Base-by-base conservation (phyloP, 1,140 invertebrate species). In the Monochamus saltuarius region DNA sequence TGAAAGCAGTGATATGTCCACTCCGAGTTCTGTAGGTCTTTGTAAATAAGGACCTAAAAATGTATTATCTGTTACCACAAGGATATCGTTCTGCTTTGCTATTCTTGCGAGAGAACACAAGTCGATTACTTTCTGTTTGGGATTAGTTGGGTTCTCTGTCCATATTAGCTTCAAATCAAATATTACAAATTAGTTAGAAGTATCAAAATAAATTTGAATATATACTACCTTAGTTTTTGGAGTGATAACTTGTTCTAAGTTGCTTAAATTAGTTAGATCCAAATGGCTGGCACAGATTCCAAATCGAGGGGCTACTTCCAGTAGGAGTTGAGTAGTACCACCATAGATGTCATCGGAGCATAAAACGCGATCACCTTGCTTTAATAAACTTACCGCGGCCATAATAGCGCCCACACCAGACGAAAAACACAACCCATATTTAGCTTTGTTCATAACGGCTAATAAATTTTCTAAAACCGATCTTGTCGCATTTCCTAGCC, bases 91-190 rank as follows among this genome's bases (percentile, higher is more conserved):
- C 64, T 80, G 61, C 63, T 75, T 75, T 67, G 75, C 81, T 34
- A 88, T 67, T 61, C 88, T 81, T 1, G 84, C 75, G 17, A 97
- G 80, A 3, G 84, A 87, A 64, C 85, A 82, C 59, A 99, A 94
- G 75, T 99, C 96, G 19, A 89, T 84, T 11, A 99, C 77, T 81
- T 96, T 96, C 67, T 99, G 75, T 0, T 91, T 81, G 0, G 97
- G 98, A 83, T 99, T 99, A 11, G 97, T 97, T 1, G 97, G 97
- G 0, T 91, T 92, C 79, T 99, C 98, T 51, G 98, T 80, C 96
- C 97, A 99, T 17, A 99, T 81, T 39, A 56, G 80, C 42, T 43
- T 10, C 13, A 43, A 43, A 43, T 0, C 13, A 7, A 43, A 43
- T 9, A 43, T 16, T 7, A n/a, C 13, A 3, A 43, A 16, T 29